Percentiles rank a stretch among this genome's conserved stretches.
Evolutionary conservation across 1,140 invertebrate genomes (phyloP).

Genomic region (Asbolus verrucosus): DNA sequence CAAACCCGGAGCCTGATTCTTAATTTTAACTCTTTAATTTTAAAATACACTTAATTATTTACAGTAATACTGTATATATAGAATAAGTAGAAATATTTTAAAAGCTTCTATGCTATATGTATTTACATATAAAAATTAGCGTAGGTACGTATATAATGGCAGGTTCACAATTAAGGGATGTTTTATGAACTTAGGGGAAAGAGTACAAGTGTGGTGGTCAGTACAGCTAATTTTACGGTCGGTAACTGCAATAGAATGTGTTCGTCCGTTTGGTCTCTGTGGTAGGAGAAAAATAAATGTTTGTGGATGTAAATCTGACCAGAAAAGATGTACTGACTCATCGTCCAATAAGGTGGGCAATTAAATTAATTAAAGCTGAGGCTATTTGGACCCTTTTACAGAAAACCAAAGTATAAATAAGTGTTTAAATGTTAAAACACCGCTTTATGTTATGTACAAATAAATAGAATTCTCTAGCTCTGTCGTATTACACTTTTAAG

Average conservation of each 20-base stretch:
- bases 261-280: not conserved
- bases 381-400: conserved; percentile 60
- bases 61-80: conserved; percentile 57
- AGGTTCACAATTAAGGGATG: conserved; percentile 52
- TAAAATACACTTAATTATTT: conserved; percentile 59
- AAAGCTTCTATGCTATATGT: conserved; percentile 56
- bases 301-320: conserved; percentile 19
- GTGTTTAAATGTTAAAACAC: conserved; percentile 56
- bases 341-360: conserved; percentile 11
- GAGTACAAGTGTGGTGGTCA: conserved; percentile 10
- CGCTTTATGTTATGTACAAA: conserved; percentile 35
- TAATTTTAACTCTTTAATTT: conserved; percentile 41
- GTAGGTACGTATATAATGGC: conserved; percentile 58
- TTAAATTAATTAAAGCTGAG: conserved; percentile 45
- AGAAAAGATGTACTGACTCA: not conserved
- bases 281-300: conserved; percentile 17
- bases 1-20: conserved; percentile 21
- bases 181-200: conserved; percentile 29
- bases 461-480: conserved; percentile 25
- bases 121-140: conserved; percentile 54
- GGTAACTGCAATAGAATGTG: not conserved
- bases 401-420: conserved; percentile 47
- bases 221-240: not conserved
- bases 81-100: conserved; percentile 56
- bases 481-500: conserved; percentile 48